phyloP scores from a whole-genome alignment of 2,888 invertebrate species.

The Acleris literana region DNA sequence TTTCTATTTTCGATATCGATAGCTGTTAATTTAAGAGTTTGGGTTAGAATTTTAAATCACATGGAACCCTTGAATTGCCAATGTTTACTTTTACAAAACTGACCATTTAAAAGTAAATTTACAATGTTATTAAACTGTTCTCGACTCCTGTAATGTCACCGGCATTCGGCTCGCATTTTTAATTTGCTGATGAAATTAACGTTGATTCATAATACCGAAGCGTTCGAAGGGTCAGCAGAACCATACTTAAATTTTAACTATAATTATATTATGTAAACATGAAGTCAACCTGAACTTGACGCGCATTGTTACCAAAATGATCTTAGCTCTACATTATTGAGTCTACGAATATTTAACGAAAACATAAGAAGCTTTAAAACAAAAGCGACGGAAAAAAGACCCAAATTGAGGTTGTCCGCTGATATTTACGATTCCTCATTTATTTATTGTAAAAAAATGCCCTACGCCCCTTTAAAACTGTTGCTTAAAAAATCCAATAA shows the following conservation, averaged over 20 bases:
- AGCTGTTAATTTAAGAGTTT: background rate
- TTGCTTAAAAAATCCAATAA: no score
- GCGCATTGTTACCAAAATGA: no score
- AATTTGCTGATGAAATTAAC: constrained; percentile 36
- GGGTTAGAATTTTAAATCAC: background rate
- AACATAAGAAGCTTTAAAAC: no score
- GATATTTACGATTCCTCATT: no score
- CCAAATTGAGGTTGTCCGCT: no score
- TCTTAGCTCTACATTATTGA: no score
- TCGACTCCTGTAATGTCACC: constrained; percentile 55
- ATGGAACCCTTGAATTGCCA: constrained; percentile 13
- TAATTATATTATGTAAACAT: constrained; percentile 5
- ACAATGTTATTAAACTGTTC: constrained; percentile 59
- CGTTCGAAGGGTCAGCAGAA: constrained; percentile 17
- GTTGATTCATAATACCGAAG: constrained; percentile 16
- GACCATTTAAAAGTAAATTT: constrained; percentile 68
- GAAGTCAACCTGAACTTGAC: no score
- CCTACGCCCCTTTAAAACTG: no score
- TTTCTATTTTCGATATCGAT: background rate
- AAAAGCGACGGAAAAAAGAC: no score
- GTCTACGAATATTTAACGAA: no score
- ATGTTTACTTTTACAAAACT: constrained; percentile 48
- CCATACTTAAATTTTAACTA: background rate
- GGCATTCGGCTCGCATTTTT: constrained; percentile 35
- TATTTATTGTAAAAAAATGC: no score